Evolutionary conservation across 2,797 vertebrate genomes (phyloP).

Genomic region (Ctenochaetus hawaiiensis): DNA sequence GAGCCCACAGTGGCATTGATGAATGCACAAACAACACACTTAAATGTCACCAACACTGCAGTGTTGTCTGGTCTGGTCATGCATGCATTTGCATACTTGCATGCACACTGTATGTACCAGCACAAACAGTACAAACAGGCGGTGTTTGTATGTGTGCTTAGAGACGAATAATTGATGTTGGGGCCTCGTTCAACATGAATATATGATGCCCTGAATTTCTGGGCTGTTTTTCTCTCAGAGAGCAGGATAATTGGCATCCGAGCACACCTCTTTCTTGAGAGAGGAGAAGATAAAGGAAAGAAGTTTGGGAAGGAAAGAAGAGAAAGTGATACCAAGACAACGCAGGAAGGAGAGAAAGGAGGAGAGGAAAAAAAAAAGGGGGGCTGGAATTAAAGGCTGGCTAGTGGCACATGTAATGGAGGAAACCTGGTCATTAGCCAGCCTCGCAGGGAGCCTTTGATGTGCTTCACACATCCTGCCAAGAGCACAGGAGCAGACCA

Average conservation of each 20-base stretch:
- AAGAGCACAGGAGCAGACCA: slow-evolving; percentile 48
- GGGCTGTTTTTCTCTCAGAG: slow-evolving; percentile 50
- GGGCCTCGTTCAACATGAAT: slow-evolving; percentile 63
- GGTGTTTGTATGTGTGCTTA: slow-evolving; percentile 40
- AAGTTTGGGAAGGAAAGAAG: not conserved
- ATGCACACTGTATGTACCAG: slow-evolving; percentile 2
- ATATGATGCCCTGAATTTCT: slow-evolving; percentile 63
- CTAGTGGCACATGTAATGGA: slow-evolving; percentile 40
- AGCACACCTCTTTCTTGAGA: slow-evolving; percentile 47
- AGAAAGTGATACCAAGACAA: slow-evolving; percentile 11
- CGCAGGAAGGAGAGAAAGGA: slow-evolving; percentile 1
- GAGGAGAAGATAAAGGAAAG: slow-evolving; percentile 20
- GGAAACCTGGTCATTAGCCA: slow-evolving; percentile 66
- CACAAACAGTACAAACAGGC: slow-evolving; percentile 37
- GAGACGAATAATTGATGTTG: slow-evolving; percentile 73
- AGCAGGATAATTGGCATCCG: slow-evolving; percentile 62
- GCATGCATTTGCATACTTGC: slow-evolving; percentile 18
- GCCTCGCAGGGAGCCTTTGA: slow-evolving; percentile 59
- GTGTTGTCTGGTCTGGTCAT: slow-evolving; percentile 9
- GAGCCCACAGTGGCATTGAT: not conserved
- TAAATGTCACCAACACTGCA: slow-evolving; percentile 18
- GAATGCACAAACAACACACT: not conserved
- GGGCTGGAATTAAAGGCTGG: slow-evolving; percentile 27
- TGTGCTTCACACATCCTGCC: slow-evolving; percentile 59
- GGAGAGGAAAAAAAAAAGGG: not conserved